Evolutionary conservation across 2,797 vertebrate species (phyloP), one percentile per base, ranked within the genome.

Genomic region (Semaprochilodus insignis): DNA sequence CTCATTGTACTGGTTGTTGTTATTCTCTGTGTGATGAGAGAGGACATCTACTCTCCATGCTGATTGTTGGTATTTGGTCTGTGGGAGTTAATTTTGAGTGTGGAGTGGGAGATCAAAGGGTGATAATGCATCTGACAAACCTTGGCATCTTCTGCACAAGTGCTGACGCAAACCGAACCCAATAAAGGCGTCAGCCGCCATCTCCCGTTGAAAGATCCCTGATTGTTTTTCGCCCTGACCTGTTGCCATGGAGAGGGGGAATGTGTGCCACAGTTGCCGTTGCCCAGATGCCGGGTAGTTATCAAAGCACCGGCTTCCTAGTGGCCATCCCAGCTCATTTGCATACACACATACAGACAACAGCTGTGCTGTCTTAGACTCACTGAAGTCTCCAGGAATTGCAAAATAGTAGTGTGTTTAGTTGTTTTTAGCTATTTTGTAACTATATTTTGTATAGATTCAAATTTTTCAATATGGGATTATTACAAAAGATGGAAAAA

Each of bases 201-300:
- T 83, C 69, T 85, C 51, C 69, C 66, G 62, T 27, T 79, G 81
- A 36, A 60, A 23, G 73, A 60, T 13, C 55, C 34, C 73, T 75
- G 55, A 57, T 57, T 74, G 54, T 77, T 66, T 77, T 54, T 78
- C 14, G 48, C 13, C 62, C 27, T 67, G 55, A 80, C 65, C 72
- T 54, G 77, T 80, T 83, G 52, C 65, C 72, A 83, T 83, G 77
- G 63, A 59, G 76, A 75, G 55, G 15, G 60, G 25, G 25, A 48
- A 63, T 59, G 13, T 52, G 70, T 74, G 44, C 31, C 71, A 63
- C 79, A 25, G 51, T 63, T 62, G 36, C 65, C 19, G 51, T 57
- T 67, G 51, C 77, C 62, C 52, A 55, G 63, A 65, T 69, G 14
- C 65, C 4, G 15, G 59, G 54, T 27, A 27, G 55, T 40, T 23